Evolutionary conservation across 2,888 invertebrate species (phyloP), one percentile per base, ranked within the genome.

Genomic region (Drosophila emarginata): DNA sequence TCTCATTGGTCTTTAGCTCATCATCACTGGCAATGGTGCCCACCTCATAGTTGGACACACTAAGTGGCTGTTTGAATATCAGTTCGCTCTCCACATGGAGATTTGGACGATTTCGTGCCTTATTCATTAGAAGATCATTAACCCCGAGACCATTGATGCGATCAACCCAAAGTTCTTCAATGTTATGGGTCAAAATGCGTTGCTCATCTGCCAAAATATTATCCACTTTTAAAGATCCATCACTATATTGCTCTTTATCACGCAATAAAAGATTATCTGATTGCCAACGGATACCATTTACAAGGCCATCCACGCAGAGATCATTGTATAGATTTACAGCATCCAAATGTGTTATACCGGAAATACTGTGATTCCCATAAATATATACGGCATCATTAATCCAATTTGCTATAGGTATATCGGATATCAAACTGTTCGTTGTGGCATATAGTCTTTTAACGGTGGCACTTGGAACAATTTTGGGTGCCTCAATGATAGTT

Each of bases 401-500:
- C 93, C 93, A 94, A 56, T 92, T 79, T 2, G 87, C 64, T 9
- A 94, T 82, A 53, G 93, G 89, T 0, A 93, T 91, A 53, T 92
- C 89, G 76, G 93, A 93, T 15, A 94, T 83, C 4, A 53, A 71
- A 60, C 90, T 87, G 0, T 32, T 76, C 21, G 87, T 67, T 9
- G 89, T 77, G 9, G 91, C 83, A 57, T 87, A 83, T 1, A 94
- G 78, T 64, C 92, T 87, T 28, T 89, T 84, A 0, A 92, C 90
- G 15, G 77, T 76, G n/a, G 93, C 84, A 61, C 90, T 88, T 5
- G 87, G 56, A 0, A 75, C 56, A 0, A 4, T 36, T 65, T 82
- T 82, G 2, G 63, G 53, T 4, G 66, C 88, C 7, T 57, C 26
- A 26, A 84, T 59, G 37, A 93, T 93, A 1, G 91, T 92, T 1